These are phyloP conservation scores for Dastarcus helophoroides DNA, from an alignment of 2,888 invertebrate species.

Conservation along the genomic window DNA sequence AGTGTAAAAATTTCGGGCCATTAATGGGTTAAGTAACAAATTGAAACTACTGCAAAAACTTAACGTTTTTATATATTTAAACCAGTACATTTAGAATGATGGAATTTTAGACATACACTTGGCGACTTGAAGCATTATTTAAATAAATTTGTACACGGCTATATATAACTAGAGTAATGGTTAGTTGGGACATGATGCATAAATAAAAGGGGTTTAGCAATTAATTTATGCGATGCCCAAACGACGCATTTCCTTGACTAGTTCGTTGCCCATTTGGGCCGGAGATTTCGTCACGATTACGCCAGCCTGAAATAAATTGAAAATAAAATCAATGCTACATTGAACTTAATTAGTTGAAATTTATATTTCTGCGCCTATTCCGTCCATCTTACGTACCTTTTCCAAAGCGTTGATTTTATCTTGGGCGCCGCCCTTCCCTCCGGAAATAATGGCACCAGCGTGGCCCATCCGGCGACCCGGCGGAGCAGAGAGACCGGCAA, in stretches of 20 bases:
- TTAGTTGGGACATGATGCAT: too few relatives aligned
- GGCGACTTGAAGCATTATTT: too few relatives aligned
- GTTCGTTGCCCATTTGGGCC: slow-evolving; percentile 87
- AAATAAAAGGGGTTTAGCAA: too few relatives aligned
- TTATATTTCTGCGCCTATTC: too few relatives aligned
- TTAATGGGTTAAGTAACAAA: background rate
- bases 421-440: slow-evolving; percentile 95
- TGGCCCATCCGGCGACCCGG: slow-evolving; percentile 98
- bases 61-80: slow-evolving; percentile 1
- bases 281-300: slow-evolving; percentile 92
- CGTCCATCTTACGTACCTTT: slow-evolving; percentile 37
- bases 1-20: background rate
- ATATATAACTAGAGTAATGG: too few relatives aligned
- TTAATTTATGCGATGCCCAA: slow-evolving; percentile 40
- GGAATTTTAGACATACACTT: too few relatives aligned
- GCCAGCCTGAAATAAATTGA: slow-evolving; percentile 52
- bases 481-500: slow-evolving; percentile 96
- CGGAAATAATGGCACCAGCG: slow-evolving; percentile 98
- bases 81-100: too few relatives aligned
- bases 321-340: slow-evolving; percentile 3
- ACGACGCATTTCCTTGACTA: slow-evolving; percentile 82
- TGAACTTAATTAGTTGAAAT: too few relatives aligned
- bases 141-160: too few relatives aligned
- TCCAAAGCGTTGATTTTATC: slow-evolving; percentile 95
- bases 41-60: slow-evolving; percentile 1